Evolutionary conservation across 2,888 invertebrate species (phyloP), one percentile per base, ranked within the genome.

Genomic region (Diaprepes abbreviatus): DNA sequence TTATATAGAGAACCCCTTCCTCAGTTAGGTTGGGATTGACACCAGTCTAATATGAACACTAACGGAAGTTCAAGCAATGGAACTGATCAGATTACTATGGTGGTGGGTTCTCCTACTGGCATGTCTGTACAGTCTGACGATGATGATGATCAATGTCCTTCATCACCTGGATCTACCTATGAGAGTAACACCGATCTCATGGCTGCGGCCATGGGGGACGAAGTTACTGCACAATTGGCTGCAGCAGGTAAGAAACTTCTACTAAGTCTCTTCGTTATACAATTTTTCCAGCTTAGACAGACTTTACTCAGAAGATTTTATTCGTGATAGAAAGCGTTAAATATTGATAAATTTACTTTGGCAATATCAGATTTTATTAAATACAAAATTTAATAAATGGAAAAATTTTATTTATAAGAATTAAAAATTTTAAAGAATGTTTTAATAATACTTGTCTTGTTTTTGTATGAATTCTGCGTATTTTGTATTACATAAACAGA

Each of bases 151-250:
- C 92, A 93, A 77, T 92, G 91, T 73, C 93, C 92, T 66, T 94
- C 93, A 66, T 92, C 93, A 62, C 91, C 93, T 28, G 92, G 90
- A 57, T 93, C 93, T 40, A 88, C 88, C 38, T 91, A 92, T 77
- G 93, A 92, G 78, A 96, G 95, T 81, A 90, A 92, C 60, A 88
- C 89, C 1, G 97, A 97, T 81, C 88, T 96, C 72, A 91, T 96
- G 85, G 90, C 93, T 75, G 91, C 90, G 66, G 92, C 93, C 57
- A 92, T 94, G 90, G 92, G 92, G 76, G 97, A 97, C 84, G 97
- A 97, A 82, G 95, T 98, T 78, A 96, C 97, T 75, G 95, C 97
- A 83, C 97, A 97, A 83, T 87, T 98, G 78, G 97, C 96, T 63
- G 96, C 97, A 78, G 96, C 97, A 83, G 97, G 97, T 94, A 85